Evolutionary conservation across 2,888 invertebrate genomes (phyloP).

Genomic region (Tinea pellionella): DNA sequence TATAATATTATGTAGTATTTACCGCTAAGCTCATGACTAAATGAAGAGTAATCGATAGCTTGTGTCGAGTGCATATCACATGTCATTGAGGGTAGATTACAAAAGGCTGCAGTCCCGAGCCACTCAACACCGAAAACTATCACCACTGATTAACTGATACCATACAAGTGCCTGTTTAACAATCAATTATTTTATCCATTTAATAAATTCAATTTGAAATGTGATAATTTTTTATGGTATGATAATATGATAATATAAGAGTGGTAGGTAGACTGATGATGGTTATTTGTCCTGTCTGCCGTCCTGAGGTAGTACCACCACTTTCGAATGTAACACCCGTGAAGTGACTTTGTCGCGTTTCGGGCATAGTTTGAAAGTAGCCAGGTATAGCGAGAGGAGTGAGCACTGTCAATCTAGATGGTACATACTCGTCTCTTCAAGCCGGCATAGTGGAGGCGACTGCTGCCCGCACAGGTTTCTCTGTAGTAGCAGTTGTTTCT

Average conservation of each 20-base stretch:
- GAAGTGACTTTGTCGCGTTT: too few relatives aligned
- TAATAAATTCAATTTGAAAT: not conserved
- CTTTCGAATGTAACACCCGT: too few relatives aligned
- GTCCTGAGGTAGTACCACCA: too few relatives aligned
- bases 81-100: slow-evolving; percentile 7
- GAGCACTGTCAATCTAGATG: too few relatives aligned
- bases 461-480: too few relatives aligned
- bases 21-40: not conserved
- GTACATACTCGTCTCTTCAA: too few relatives aligned
- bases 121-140: not conserved
- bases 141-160: slow-evolving; percentile 9
- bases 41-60: not conserved
- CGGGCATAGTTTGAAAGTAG: too few relatives aligned
- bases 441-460: too few relatives aligned
- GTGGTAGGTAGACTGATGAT: too few relatives aligned
- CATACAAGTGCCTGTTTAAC: not conserved
- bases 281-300: too few relatives aligned
- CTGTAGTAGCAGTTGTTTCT: too few relatives aligned
- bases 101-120: not conserved
- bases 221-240: not conserved
- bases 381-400: too few relatives aligned
- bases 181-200: not conserved
- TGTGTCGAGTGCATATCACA: not conserved
- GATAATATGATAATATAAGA: not conserved
- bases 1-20: not conserved